phyloP scores from a whole-genome alignment of 2,888 invertebrate genomes.

The Papilio elwesi region DNA sequence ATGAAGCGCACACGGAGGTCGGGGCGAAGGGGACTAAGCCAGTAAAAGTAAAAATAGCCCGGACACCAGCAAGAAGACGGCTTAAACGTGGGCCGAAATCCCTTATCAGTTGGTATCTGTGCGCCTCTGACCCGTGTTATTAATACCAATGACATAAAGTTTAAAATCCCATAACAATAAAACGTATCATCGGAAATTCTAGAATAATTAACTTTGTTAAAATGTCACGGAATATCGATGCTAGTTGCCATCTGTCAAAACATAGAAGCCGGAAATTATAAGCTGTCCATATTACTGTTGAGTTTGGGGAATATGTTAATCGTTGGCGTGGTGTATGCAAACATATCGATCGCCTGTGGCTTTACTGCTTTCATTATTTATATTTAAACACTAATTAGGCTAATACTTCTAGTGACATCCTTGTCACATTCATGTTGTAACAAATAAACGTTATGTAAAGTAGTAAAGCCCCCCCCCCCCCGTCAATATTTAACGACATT shows the following conservation, averaged over 20 bases:
- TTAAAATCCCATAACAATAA: slow-evolving; percentile 10
- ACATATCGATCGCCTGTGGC: slow-evolving; percentile 36
- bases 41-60: slow-evolving; percentile 80
- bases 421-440: slow-evolving; percentile 47
- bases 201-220: slow-evolving; percentile 12
- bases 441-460: not conserved
- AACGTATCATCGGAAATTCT: not conserved
- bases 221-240: slow-evolving; percentile 14
- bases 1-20: slow-evolving; percentile 55
- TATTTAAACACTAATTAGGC: not conserved
- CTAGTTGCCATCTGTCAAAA: slow-evolving; percentile 71
- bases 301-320: slow-evolving; percentile 45
- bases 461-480: too few species aligned
- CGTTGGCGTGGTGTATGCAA: slow-evolving; percentile 34
- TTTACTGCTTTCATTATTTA: not conserved
- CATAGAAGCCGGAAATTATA: slow-evolving; percentile 70
- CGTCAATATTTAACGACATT: slow-evolving; percentile 62
- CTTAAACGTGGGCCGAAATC: slow-evolving; percentile 45
- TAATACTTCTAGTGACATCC: slow-evolving; percentile 28
- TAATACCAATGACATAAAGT: slow-evolving; percentile 7
- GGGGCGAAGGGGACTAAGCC: slow-evolving; percentile 70
- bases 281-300: slow-evolving; percentile 62
- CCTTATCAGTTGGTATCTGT: slow-evolving; percentile 46
- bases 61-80: slow-evolving; percentile 61
- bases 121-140: not conserved